Evolutionary conservation across 1,140 invertebrate species (phyloP), one percentile per base, ranked within the genome.

Genomic region (Sinella curviseta): DNA sequence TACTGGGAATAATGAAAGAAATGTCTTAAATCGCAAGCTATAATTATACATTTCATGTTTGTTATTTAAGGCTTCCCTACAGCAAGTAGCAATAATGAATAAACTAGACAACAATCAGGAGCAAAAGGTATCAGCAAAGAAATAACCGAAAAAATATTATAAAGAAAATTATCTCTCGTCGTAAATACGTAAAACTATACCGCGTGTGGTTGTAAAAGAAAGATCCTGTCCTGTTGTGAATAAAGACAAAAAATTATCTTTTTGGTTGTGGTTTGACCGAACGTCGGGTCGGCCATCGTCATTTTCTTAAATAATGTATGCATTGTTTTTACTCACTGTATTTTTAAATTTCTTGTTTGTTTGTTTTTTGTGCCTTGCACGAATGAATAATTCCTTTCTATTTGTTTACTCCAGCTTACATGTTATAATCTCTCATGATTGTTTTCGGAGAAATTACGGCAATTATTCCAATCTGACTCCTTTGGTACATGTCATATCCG

Each of bases 21-120:
- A 33, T 33, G 30, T 33, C 57, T 70, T 12, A 70, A 70, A 70
- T 70, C 31, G 65, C 65, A 70, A 70, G 65, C 65, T 70, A 70
- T 70, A 70, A 70, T 70, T 70, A 70, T 33, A 8, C 65, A 8
- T 70, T 31, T 70, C 65, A 70, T 70, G 65, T 70, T 70, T 70
- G 65, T 70, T 70, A 70, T 70, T 70, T 70, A 70, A 70, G 31
- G 31, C 65, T 70, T 70, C 65, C 65, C 65, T 14, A 8, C 65
- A 70, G 65, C 28, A 48, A 48, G 39, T 20, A 65, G 57, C 16
- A 65, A n/a, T n/a, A n/a, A n/a, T n/a, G n/a, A n/a, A n/a, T n/a
- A n/a, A n/a, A n/a, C n/a, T n/a, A n/a, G n/a, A n/a, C n/a, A n/a
- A n/a, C n/a, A n/a, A n/a, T n/a, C 65, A 70, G 65, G 14, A 70